phyloP scores from a whole-genome alignment of 1,140 invertebrate genomes.

The Zaprionus africanus region DNA sequence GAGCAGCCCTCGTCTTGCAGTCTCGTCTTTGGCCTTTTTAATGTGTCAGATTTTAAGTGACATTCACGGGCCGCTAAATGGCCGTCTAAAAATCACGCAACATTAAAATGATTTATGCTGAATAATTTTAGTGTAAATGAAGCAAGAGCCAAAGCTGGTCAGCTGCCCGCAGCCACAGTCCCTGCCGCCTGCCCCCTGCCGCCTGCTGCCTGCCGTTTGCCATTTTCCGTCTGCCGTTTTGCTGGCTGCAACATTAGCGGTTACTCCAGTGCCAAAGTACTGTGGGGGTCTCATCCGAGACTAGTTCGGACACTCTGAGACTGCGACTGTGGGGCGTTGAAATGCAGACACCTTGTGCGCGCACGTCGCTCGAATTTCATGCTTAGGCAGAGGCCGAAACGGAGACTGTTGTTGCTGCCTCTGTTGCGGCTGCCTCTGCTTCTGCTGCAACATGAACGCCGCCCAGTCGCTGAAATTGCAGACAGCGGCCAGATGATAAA shows the following conservation, averaged over 20 bases:
- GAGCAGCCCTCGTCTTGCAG: slow-evolving; percentile 30
- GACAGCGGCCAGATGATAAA: slow-evolving; percentile 77
- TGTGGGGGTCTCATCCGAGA: slow-evolving; percentile 19
- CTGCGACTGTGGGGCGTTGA: slow-evolving; percentile 62
- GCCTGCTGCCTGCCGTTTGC: slow-evolving; percentile 1
- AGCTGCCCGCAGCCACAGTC: slow-evolving; percentile 12
- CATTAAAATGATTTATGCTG: slow-evolving; percentile 80
- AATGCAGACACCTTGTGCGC: slow-evolving; percentile 79
- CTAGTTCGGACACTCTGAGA: slow-evolving; percentile 12
- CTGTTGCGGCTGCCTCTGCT: slow-evolving; percentile 32
- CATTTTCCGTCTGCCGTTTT: not conserved
- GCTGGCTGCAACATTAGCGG: slow-evolving; percentile 8
- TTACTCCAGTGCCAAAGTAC: slow-evolving; percentile 9
- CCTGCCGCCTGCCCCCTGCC: slow-evolving; percentile 10
- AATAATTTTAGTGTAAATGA: slow-evolving; percentile 81
- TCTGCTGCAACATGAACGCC: slow-evolving; percentile 69
- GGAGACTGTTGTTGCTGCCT: slow-evolving; percentile 11
- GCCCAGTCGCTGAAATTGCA: slow-evolving; percentile 74
- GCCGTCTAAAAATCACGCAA: slow-evolving; percentile 81
- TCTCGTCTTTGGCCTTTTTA: slow-evolving; percentile 56
- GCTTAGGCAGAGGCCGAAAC: slow-evolving; percentile 41
- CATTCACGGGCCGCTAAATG: slow-evolving; percentile 78
- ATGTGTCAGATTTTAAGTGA: slow-evolving; percentile 80
- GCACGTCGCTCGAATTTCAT: slow-evolving; percentile 75
- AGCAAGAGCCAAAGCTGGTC: slow-evolving; percentile 64